Percentiles rank a stretch among this genome's conserved stretches.
Evolutionary conservation across 2,888 invertebrate genomes (phyloP).

Genomic region (Amorpha juglandis): DNA sequence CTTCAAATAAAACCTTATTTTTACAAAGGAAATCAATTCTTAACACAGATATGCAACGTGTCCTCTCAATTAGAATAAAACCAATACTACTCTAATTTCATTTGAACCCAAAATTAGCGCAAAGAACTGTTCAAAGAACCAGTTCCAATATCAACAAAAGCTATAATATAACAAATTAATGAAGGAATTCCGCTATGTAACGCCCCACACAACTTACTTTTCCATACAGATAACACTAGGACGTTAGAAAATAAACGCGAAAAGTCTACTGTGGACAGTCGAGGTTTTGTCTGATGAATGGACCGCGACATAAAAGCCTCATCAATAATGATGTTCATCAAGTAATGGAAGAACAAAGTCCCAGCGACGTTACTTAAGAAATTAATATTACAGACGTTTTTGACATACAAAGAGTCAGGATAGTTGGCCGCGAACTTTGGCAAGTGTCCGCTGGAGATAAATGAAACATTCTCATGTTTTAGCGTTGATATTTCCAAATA

Average conservation of each 20-base stretch:
- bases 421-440: conserved; percentile 31
- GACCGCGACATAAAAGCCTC: conserved; percentile 54
- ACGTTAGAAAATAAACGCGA: conserved; percentile 1
- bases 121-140: neutral
- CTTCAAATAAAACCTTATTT: neutral
- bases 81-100: neutral
- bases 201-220: neutral
- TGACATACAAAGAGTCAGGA: conserved; percentile 43
- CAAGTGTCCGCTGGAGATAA: conserved; percentile 38
- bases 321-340: conserved; percentile 69
- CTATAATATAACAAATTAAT: too few species aligned
- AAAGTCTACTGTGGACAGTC: conserved; percentile 44
- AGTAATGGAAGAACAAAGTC: conserved; percentile 60
- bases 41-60: too few species aligned
- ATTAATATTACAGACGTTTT: conserved; percentile 62
- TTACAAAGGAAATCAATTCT: too few species aligned
- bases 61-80: too few species aligned
- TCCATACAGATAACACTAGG: neutral
- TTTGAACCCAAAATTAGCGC: neutral
- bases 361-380: conserved; percentile 61
- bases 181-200: neutral
- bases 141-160: neutral
- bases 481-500: neutral
- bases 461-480: neutral
- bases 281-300: conserved; percentile 51